These are phyloP conservation scores for Orchesellides sinensis DNA, from an alignment of 2,888 invertebrate species.

Conservation along the genomic window DNA sequence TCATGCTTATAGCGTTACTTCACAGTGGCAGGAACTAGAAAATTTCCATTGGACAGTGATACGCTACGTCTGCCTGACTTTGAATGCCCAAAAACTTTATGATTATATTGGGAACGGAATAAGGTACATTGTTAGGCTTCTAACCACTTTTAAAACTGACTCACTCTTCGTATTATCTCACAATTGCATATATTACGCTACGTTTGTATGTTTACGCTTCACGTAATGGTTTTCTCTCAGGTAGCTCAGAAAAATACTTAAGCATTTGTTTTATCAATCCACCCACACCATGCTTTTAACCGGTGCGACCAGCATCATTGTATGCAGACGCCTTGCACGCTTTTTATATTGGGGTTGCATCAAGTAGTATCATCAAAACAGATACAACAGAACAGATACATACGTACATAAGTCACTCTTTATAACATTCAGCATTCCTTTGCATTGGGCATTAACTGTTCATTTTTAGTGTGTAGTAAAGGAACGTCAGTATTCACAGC, in stretches of 20 bases:
- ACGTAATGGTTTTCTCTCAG: too few relatives aligned
- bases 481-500: neutral
- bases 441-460: neutral
- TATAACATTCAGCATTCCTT: neutral
- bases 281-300: slow-evolving; percentile 30
- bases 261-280: slow-evolving; percentile 42
- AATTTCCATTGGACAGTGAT: neutral
- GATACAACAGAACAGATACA: neutral
- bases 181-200: too few relatives aligned
- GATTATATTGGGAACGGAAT: neutral
- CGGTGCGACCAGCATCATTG: slow-evolving; percentile 21
- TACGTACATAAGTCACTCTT: neutral
- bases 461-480: neutral
- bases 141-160: too few relatives aligned
- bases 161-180: too few relatives aligned
- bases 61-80: neutral
- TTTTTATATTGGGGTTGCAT: slow-evolving; percentile 13
- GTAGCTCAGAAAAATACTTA: slow-evolving; percentile 22
- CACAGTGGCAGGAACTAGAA: neutral
- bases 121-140: neutral
- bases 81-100: neutral
- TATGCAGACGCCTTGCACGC: slow-evolving; percentile 7
- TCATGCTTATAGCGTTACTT: neutral
- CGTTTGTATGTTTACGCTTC: too few relatives aligned
- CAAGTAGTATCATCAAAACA: neutral